Conservation (phyloP, 2,797 vertebrate species). For the Cyprinodon diabolis region DNA sequence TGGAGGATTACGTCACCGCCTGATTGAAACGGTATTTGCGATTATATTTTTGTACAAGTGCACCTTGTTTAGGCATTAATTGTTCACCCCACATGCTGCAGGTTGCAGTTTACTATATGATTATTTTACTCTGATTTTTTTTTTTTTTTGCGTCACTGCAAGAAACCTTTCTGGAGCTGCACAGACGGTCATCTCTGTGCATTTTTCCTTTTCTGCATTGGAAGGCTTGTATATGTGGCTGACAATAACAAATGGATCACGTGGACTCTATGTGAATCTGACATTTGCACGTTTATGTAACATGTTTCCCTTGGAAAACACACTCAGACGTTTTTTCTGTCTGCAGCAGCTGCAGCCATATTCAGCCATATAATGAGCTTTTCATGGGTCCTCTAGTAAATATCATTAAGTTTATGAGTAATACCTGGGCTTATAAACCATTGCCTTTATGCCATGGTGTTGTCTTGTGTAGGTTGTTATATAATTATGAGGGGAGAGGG, state of each 20-base stretch:
- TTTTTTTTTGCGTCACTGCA: background rate
- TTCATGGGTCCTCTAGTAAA: constrained; percentile 8
- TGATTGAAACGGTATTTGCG: constrained; percentile 31
- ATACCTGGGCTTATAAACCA: constrained; percentile 30
- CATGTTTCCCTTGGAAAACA: constrained; percentile 46
- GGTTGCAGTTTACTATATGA: constrained; percentile 20
- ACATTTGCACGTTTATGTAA: constrained; percentile 78
- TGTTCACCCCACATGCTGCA: background rate
- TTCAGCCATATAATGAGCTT: constrained; percentile 31
- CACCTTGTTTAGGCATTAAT: background rate
- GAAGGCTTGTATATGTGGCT: constrained; percentile 9
- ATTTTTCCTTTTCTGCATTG: constrained; percentile 8
- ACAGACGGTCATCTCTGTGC: background rate
- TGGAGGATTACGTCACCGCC: constrained; percentile 56
- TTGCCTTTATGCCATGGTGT: constrained; percentile 25
- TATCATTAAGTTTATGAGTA: constrained; percentile 12
- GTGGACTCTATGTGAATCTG: constrained; percentile 61
- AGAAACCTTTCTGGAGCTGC: background rate
- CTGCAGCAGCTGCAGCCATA: constrained; percentile 41
- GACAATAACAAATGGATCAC: constrained; percentile 80
- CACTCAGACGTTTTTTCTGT: constrained; percentile 10
- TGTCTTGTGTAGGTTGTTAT: constrained; percentile 50
- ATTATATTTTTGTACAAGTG: background rate
- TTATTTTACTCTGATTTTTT: background rate
- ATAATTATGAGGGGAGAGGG: constrained; percentile 54